Base-by-base conservation (phyloP, 1,140 invertebrate genomes). In the Formica selysi region DNA sequence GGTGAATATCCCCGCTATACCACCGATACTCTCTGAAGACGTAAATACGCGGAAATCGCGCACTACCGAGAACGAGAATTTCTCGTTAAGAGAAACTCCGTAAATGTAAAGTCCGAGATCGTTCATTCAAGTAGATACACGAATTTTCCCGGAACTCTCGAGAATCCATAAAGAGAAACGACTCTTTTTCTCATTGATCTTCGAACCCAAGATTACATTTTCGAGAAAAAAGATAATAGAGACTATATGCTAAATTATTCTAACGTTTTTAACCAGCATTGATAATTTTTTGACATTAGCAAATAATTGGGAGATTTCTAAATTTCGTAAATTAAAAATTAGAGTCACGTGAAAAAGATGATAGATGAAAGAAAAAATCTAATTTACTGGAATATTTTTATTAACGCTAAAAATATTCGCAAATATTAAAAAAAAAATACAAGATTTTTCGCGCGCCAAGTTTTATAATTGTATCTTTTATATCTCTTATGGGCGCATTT, bases 21-120 rank as follows among this genome's bases (percentile, higher is more conserved):
- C 6, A 78, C 26, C 76, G 79, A 59, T 83, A 71, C 48, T 65
- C 61, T 41, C 65, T 76, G 68, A 65, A 86, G 83, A 86, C 48
- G 57, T 81, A 67, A 85, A 57, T 93, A 92, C 91, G 89, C 91
- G 89, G 93, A 93, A 93, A 91, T 89, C 92, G 90, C 87, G 90
- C 88, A 88, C 87, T 93, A 92, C 93, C 88, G 64, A 87, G 92
- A 93, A 92, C 87, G 68, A 86, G 86, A 87, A 88, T 87, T 93
- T 93, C 91, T 92, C 91, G 92, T 88, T 91, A 89, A 90, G 91
- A 91, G 91, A 91, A 93, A 91, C 90, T 91, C 92, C 93, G 92
- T 91, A 92, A 93, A 93, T 87, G 92, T 93, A 91, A 92, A 93
- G 64, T 88, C 87, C 87, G 71, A 90, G 92, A 87, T 93, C 86